Percentiles rank a stretch among this genome's conserved stretches.
These are phyloP conservation scores for Neotragus moschatus DNA, from an alignment of 2,113 vertebrate species.

Conservation along the genomic window DNA sequence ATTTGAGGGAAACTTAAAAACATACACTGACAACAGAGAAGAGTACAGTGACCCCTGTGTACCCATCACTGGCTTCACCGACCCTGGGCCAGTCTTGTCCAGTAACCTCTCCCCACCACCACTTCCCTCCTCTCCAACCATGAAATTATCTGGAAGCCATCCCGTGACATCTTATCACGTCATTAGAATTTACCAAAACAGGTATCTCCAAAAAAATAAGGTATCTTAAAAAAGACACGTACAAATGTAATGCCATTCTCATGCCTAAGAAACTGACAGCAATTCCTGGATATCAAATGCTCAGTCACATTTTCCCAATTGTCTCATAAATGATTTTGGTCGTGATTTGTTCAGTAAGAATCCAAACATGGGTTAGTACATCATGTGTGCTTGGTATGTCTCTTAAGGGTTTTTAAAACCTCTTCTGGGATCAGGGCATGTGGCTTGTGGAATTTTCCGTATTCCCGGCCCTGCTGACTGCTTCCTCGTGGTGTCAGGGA, in stretches of 20 bases:
- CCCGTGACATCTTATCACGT: neutral
- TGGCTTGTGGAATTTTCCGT: neutral
- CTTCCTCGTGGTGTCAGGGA: neutral
- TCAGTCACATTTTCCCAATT: neutral
- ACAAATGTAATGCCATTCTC: neutral
- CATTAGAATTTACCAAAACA: neutral
- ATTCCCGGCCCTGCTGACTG: neutral
- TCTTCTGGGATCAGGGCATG: neutral
- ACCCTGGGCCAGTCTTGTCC: rapidly evolving
- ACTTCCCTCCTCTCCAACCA: neutral
- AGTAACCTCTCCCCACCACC: rapidly evolving
- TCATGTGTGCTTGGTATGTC: neutral
- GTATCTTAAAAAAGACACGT: neutral
- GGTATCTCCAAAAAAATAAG: neutral
- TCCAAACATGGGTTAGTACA: neutral
- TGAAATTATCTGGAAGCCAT: neutral
- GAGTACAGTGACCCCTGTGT: neutral
- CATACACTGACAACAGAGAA: neutral
- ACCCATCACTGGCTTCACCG: neutral
- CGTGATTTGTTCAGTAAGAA: neutral
- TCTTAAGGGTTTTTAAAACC: neutral
- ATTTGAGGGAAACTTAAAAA: neutral
- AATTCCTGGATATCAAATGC: neutral
- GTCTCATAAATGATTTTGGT: neutral
- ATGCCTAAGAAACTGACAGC: neutral